A percentile compares a stretch with the other conserved stretches of the same genome.
Conservation (phyloP, 2,797 vertebrate species). For the Acrossocheilus fasciatus region DNA sequence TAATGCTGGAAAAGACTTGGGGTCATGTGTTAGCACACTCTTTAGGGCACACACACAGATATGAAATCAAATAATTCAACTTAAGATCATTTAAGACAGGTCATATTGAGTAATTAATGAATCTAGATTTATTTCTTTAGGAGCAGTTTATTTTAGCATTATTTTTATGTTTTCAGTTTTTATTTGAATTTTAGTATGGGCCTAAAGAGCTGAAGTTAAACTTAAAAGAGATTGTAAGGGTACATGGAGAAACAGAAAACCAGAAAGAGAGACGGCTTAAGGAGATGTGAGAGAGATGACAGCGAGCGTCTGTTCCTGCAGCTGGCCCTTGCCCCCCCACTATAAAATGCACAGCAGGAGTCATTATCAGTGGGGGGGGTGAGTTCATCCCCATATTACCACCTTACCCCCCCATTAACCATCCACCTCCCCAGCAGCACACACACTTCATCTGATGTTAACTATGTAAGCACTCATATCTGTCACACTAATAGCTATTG, state of each 20-base stretch:
- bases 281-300: conserved; percentile 62
- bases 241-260: neutral
- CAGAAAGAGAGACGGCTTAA: conserved; percentile 32
- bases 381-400: conserved; percentile 36
- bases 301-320: conserved; percentile 69
- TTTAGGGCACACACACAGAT: neutral
- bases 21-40: neutral
- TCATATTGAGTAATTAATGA: neutral
- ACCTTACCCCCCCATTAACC: neutral
- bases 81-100: neutral
- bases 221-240: conserved; percentile 29
- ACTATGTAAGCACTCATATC: conserved; percentile 64
- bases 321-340: conserved; percentile 64
- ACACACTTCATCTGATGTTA: conserved; percentile 57
- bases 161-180: neutral
- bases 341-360: conserved; percentile 67
- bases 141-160: neutral
- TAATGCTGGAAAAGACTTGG: neutral
- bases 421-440: conserved; percentile 49
- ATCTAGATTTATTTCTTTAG: no score
- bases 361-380: conserved; percentile 58
- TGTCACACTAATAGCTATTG: conserved; percentile 71
- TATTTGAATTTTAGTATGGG: neutral
- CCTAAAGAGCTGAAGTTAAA: neutral
- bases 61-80: neutral